Percentiles rank a stretch among this genome's conserved stretches.
These are phyloP conservation scores for Listrodromus nycthemerus DNA, from an alignment of 2,888 invertebrate species.

Conservation along the genomic window DNA sequence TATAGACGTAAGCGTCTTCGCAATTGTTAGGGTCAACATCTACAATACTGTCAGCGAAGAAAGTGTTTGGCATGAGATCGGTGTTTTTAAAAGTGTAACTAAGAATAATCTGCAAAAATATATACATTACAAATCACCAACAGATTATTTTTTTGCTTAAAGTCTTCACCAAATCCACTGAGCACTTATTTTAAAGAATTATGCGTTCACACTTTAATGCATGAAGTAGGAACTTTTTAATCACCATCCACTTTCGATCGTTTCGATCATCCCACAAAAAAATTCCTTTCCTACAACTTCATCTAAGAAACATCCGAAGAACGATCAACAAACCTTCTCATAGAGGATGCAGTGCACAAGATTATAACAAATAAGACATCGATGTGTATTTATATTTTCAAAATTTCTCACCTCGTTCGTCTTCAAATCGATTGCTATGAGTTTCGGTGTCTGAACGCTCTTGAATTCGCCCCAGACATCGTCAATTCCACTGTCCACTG, in stretches of 20 bases:
- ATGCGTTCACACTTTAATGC: no score
- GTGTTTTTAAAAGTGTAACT: slow-evolving; percentile 89
- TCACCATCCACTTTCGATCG: no score
- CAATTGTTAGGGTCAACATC: slow-evolving; percentile 90
- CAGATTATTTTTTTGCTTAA: not conserved
- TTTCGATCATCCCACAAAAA: no score
- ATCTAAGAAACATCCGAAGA: not conserved
- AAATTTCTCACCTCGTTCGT: slow-evolving; percentile 87
- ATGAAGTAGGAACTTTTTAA: no score
- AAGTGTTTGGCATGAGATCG: slow-evolving; percentile 90
- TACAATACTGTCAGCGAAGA: slow-evolving; percentile 92
- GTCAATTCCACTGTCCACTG: slow-evolving; percentile 91
- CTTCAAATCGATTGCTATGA: slow-evolving; percentile 90
- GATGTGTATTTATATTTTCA: not conserved
- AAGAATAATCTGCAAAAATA: slow-evolving; percentile 84
- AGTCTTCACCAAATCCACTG: no score
- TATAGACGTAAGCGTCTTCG: slow-evolving; percentile 91
- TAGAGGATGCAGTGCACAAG: not conserved
- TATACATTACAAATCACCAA: not conserved
- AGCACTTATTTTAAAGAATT: not conserved
- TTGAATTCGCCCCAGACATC: slow-evolving; percentile 88
- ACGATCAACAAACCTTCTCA: not conserved
- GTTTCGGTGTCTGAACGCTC: slow-evolving; percentile 86
- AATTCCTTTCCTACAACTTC: no score
- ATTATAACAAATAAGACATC: not conserved